phyloP scores from a whole-genome alignment of 1,140 invertebrate genomes.

The Wiebesia pumilae region DNA sequence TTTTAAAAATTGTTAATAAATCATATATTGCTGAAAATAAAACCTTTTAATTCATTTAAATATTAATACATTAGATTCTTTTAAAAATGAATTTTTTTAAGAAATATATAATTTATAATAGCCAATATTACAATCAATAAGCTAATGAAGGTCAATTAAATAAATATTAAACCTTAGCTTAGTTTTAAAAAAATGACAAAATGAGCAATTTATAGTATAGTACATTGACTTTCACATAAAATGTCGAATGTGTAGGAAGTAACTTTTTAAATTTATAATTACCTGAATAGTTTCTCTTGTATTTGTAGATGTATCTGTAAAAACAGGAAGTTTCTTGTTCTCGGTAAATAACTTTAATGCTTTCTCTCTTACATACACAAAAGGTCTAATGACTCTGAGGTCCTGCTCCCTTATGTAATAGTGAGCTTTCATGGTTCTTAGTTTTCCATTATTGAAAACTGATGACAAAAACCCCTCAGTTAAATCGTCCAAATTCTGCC shows the following conservation, averaged over 20 bases:
- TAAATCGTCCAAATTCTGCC: slow-evolving; percentile 91
- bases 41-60: too few relatives aligned
- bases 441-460: slow-evolving; percentile 86
- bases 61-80: too few relatives aligned
- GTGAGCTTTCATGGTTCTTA: slow-evolving; percentile 89
- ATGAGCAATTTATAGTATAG: too few relatives aligned
- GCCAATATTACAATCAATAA: too few relatives aligned
- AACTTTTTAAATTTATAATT: neutral
- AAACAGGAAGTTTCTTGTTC: slow-evolving; percentile 80
- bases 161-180: too few relatives aligned
- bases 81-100: too few relatives aligned
- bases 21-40: too few relatives aligned
- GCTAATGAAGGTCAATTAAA: too few relatives aligned
- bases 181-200: too few relatives aligned
- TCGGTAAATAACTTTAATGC: slow-evolving; percentile 82
- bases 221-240: neutral
- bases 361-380: slow-evolving; percentile 90
- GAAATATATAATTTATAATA: too few relatives aligned
- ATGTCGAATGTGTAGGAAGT: neutral
- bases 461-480: slow-evolving; percentile 89
- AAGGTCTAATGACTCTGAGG: slow-evolving; percentile 89
- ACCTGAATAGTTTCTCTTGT: slow-evolving; percentile 75
- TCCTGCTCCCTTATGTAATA: slow-evolving; percentile 86
- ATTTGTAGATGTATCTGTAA: slow-evolving; percentile 77
- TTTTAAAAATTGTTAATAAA: too few relatives aligned